Base-by-base conservation (phyloP, 1,140 invertebrate genomes). In the Anthonomus grandis region DNA sequence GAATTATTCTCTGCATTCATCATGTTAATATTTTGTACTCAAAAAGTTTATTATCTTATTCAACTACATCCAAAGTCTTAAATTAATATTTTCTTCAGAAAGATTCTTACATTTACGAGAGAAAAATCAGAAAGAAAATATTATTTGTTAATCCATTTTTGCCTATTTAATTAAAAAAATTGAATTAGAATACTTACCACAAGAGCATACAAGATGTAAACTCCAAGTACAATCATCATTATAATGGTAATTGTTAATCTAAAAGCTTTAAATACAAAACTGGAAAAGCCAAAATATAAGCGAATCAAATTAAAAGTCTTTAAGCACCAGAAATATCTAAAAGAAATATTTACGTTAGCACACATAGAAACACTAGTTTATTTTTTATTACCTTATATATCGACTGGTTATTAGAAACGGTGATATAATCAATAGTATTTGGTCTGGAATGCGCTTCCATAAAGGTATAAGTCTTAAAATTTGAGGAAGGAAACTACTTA, bases 271-370 rank as follows among this genome's bases (percentile, higher is more conserved):
- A 9, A 51, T 6, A 36, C 22, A 15, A 51, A 51, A 2, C 12
- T 51, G 18, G n/a, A 18, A n/a, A 37, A 39, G 12, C 48, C 48
- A 18, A 38, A 47, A 5, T 47, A 47, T 13, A 47, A 17, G n/a
- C 25, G 45, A 13, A 31, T 12, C 5, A 5, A 6, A 4, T 31
- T 5, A 13, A 47, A 6, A 13, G 34, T 18, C 34, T 47, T 10
- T 18, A 47, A 31, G 17, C 23, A 25, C 45, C 45, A 47, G 5
- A 31, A 1, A 18, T 47, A 47, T 5, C 45, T 47, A 18, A 15
- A 47, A 47, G n/a, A n/a, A n/a, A n/a, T n/a, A n/a, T n/a, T n/a
- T 39, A 41, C 19, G 10, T n/a, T 13, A 41, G 19, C 9, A 17
- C 38, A 41, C n/a, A 9, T 41, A 18, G 13, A 34, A 34, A 34